Evolutionary conservation across 2,888 invertebrate genomes (phyloP), one percentile per base, ranked within the genome.

Genomic region (Melanchra persicariae): DNA sequence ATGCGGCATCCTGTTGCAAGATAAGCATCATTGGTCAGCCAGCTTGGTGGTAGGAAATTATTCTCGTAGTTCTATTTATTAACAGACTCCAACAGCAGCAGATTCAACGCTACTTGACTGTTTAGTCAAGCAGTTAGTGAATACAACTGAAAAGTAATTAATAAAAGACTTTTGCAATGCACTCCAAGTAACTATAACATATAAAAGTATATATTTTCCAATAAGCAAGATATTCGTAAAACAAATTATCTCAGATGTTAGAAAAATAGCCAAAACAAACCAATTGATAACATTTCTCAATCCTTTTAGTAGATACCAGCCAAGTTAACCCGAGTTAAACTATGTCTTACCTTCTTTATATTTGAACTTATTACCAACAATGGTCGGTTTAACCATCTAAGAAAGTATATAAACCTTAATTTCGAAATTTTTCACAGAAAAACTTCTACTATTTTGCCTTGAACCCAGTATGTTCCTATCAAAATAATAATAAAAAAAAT

Each of bases 401-500:
- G 17, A 10, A 49, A 49, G n/a, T 8, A 49, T 12, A 2, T 49
- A 22, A 49, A 49, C 49, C 57, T 40, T 26, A 10, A 17, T 26
- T 26, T 7, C 5, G 37, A 22, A 7, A 2, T 19, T 15, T 9
- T 37, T 3, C 22, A 49, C 24, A n/a, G 5, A 24, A 15, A n/a
- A 45, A 71, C 22, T 47, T 30, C 9, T 22, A 12, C n/a, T 15
- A 54, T n/a, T 17, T 68, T 49, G 54, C 76, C 82, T 79, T 82
- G 67, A 66, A 74, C 78, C 72, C 59, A 72, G 77, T 66, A 59
- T 71, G 80, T 64, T 74, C 52, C 72, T 73, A 69, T 40, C 34
- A 30, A 69, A 69, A 17, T 30, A 52, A 6, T 34, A 8, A 37
- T 34, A 22, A 37, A 70, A 62, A 62, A 74, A 73, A 74, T 22